Percentiles rank a stretch among this genome's conserved stretches.
These are phyloP conservation scores for Aphodius granarius DNA, from an alignment of 2,888 invertebrate species.

Conservation along the genomic window DNA sequence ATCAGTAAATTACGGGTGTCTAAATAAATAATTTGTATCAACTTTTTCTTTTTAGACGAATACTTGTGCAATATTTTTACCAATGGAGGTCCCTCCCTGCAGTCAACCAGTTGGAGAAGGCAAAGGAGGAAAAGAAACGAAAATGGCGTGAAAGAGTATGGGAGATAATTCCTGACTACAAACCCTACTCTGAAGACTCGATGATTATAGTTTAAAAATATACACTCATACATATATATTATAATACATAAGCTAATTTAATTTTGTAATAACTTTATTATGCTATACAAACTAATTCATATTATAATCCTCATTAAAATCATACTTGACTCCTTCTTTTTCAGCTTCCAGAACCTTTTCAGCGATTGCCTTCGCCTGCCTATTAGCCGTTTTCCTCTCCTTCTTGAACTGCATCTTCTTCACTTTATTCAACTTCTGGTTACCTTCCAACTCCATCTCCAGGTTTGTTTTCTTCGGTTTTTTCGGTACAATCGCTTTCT, in stretches of 20 bases:
- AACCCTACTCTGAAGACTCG: constrained; percentile 51
- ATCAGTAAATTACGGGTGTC: neutral
- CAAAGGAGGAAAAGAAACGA: constrained; percentile 68
- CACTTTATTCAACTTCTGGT: constrained; percentile 62
- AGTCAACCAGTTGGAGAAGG: constrained; percentile 64
- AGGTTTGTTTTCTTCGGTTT: constrained; percentile 61
- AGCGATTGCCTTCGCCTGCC: constrained; percentile 58
- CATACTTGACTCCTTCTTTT: constrained; percentile 59
- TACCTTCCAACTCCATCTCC: constrained; percentile 71
- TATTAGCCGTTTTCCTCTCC: constrained; percentile 61
- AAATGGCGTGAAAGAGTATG: constrained; percentile 73
- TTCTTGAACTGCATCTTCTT: constrained; percentile 69
- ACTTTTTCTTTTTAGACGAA: constrained; percentile 42
- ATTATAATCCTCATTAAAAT: constrained; percentile 64
- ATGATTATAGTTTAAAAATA: neutral
- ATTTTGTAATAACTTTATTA: constrained; percentile 17
- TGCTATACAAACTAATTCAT: constrained; percentile 30
- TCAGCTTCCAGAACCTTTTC: constrained; percentile 32
- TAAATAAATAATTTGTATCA: neutral
- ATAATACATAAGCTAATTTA: constrained; percentile 11
- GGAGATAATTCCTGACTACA: constrained; percentile 71
- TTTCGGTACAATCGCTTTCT: constrained; percentile 32
- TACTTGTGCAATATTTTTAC: constrained; percentile 53
- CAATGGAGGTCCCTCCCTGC: constrained; percentile 69
- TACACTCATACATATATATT: neutral